Evolutionary conservation across 2,113 vertebrate genomes (phyloP).

Genomic region (Callaeas wilsoni): DNA sequence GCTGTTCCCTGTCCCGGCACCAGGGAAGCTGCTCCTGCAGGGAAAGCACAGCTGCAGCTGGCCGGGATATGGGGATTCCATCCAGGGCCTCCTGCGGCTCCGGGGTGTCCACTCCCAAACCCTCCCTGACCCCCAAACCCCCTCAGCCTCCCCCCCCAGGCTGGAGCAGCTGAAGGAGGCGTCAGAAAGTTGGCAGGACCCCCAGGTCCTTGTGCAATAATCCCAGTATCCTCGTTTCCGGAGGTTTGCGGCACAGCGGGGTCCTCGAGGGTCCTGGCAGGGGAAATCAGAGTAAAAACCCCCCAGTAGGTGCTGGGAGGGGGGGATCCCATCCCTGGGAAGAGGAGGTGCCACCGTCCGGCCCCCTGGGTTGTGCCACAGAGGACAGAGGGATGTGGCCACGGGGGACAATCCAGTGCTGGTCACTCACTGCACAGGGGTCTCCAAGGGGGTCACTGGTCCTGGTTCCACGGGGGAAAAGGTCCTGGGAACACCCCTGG

Average conservation of each 20-base stretch:
- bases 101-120: neutral
- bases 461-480: fast-evolving
- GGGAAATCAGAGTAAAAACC: neutral
- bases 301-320: fast-evolving
- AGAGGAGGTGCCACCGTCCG: neutral
- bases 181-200: neutral
- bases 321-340: too few relatives aligned
- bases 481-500: neutral
- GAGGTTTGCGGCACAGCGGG: fast-evolving
- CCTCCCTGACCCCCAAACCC: neutral
- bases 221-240: neutral
- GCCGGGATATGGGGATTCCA: fast-evolving
- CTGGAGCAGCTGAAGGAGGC: neutral
- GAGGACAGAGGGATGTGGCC: neutral
- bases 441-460: fast-evolving
- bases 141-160: neutral
- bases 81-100: neutral
- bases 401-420: fast-evolving
- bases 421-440: neutral
- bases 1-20: fast-evolving
- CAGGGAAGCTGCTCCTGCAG: neutral
- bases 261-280: neutral
- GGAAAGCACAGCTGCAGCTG: neutral
- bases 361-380: fast-evolving
- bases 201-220: neutral